Conservation (phyloP, 2,888 invertebrate species). For the Synanthedon andrenaeformis region DNA sequence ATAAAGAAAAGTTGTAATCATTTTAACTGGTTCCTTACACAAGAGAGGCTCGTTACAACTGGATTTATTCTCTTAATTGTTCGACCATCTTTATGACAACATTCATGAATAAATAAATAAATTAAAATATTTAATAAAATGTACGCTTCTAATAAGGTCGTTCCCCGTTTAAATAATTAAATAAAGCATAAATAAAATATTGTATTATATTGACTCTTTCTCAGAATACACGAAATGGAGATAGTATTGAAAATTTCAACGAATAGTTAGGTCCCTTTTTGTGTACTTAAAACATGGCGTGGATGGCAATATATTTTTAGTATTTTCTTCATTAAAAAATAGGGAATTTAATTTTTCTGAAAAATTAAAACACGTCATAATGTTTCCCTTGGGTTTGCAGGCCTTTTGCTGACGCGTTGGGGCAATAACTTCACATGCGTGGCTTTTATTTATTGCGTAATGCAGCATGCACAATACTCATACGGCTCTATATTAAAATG, state of each 20-base stretch:
- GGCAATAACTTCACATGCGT: no score
- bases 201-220: no score
- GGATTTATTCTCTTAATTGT: conserved; percentile 18
- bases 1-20: conserved; percentile 24
- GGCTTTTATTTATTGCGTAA: neutral
- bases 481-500: neutral
- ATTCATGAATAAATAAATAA: neutral
- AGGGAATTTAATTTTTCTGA: no score
- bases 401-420: no score
- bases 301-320: no score
- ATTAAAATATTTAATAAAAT: neutral
- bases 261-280: no score
- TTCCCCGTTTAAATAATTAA: neutral
- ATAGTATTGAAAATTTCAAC: no score
- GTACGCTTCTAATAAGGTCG: neutral
- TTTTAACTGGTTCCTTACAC: conserved; percentile 18
- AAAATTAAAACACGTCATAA: no score
- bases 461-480: neutral
- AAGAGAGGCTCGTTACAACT: conserved; percentile 22
- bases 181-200: neutral
- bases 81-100: neutral
- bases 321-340: no score
- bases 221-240: no score
- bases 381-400: no score
- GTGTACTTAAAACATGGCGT: no score